phyloP scores from a whole-genome alignment of 1,140 invertebrate genomes.

The Telenomus remus region DNA sequence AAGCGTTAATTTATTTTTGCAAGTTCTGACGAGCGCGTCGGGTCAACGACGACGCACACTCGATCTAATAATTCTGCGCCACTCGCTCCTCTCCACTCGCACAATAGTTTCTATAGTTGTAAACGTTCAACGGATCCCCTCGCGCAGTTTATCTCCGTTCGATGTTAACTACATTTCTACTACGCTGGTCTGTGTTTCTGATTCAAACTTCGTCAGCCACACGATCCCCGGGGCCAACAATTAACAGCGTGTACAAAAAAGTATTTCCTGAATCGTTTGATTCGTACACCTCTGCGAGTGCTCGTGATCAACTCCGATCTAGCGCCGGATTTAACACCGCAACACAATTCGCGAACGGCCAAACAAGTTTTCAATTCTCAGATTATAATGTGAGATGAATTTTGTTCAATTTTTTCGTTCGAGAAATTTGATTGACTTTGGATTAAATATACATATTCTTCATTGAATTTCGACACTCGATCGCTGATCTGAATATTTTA shows the following conservation, averaged over 20 bases:
- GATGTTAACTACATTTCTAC: slow-evolving; percentile 61
- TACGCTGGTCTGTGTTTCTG: slow-evolving; percentile 34
- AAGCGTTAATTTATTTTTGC: slow-evolving; percentile 56
- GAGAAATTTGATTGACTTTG: no score
- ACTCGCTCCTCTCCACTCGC: slow-evolving; percentile 23
- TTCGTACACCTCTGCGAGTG: slow-evolving; percentile 8
- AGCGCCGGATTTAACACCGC: slow-evolving; percentile 6
- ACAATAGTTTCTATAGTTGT: slow-evolving; percentile 58
- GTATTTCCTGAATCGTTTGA: slow-evolving; percentile 39
- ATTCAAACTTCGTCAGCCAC: slow-evolving; percentile 56
- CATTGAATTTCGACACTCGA: no score
- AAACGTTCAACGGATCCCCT: slow-evolving; percentile 48
- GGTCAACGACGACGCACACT: slow-evolving; percentile 45
- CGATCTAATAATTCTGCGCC: slow-evolving; percentile 39
- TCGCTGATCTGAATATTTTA: no score
- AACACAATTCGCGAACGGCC: neutral
- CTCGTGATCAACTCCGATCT: neutral
- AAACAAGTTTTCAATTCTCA: no score
- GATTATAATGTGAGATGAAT: no score
- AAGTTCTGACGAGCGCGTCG: slow-evolving; percentile 19
- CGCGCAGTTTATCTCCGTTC: slow-evolving; percentile 55
- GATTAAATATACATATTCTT: no score
- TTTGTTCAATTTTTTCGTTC: no score
- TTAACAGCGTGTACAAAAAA: slow-evolving; percentile 50
- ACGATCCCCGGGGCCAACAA: slow-evolving; percentile 44